Percentiles rank a stretch among this genome's conserved stretches.
phyloP scores from a whole-genome alignment of 2,888 invertebrate species.

The Myopa tessellatipennis region DNA sequence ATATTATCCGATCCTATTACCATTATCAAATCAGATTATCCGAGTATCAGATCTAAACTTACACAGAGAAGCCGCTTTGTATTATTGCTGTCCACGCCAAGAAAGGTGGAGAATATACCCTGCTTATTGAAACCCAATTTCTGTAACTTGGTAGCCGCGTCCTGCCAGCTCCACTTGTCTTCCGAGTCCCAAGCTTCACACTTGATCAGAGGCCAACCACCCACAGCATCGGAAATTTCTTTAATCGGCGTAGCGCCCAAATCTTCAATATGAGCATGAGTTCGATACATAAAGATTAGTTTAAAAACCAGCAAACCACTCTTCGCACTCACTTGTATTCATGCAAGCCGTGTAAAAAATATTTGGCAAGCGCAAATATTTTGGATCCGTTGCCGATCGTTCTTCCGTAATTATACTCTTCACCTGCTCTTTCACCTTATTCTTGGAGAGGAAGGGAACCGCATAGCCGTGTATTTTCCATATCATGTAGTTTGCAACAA shows the following conservation, averaged over 20 bases:
- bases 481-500: too few relatives aligned
- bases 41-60: constrained; percentile 56
- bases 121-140: constrained; percentile 86
- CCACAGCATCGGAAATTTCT: constrained; percentile 79
- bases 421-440: too few relatives aligned
- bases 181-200: constrained; percentile 77
- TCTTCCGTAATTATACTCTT: constrained; percentile 51
- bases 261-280: constrained; percentile 84
- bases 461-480: too few relatives aligned
- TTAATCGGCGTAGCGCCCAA: constrained; percentile 81
- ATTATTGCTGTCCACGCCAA: constrained; percentile 91
- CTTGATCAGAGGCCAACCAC: constrained; percentile 94
- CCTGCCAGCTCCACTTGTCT: constrained; percentile 80
- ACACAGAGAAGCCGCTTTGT: constrained; percentile 87
- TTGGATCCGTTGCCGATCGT: constrained; percentile 60
- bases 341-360: constrained; percentile 68
- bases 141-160: constrained; percentile 85
- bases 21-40: not conserved
- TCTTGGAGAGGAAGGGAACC: too few relatives aligned
- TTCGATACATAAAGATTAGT: not conserved
- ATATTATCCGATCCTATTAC: not conserved
- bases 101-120: constrained; percentile 90
- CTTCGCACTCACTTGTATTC: constrained; percentile 65
- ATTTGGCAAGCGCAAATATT: constrained; percentile 68
- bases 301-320: not conserved